Conservation (phyloP, 1,140 invertebrate genomes). For the Drosophila suzukii region DNA sequence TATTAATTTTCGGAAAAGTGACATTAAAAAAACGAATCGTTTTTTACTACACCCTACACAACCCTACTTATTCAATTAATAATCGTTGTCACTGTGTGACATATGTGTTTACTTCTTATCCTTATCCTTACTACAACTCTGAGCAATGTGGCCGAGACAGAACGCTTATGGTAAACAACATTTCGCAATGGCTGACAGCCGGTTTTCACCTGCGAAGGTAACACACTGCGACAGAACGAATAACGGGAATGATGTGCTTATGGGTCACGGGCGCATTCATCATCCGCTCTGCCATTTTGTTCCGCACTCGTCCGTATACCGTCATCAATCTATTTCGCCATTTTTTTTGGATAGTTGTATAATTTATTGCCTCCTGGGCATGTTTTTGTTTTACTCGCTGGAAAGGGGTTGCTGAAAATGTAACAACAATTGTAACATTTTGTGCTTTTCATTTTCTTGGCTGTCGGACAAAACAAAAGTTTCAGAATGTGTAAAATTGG, state of each 20-base stretch:
- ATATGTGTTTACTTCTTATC: neutral
- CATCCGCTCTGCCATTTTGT: slow-evolving; percentile 66
- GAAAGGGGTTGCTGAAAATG: slow-evolving; percentile 23
- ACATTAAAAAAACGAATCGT: too few relatives aligned
- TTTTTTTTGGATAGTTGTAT: slow-evolving; percentile 36
- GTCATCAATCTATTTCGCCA: slow-evolving; percentile 69
- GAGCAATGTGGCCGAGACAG: slow-evolving; percentile 10
- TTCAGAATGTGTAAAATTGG: slow-evolving; percentile 59
- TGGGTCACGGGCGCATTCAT: slow-evolving; percentile 65
- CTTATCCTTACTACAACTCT: neutral
- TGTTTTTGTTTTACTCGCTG: slow-evolving; percentile 12
- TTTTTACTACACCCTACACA: too few relatives aligned
- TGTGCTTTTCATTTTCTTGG: slow-evolving; percentile 43
- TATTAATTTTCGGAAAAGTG: too few relatives aligned
- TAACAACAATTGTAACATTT: slow-evolving; percentile 51
- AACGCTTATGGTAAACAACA: slow-evolving; percentile 65
- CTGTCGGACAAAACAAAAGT: slow-evolving; percentile 17
- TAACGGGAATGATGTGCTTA: slow-evolving; percentile 30
- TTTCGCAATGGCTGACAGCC: slow-evolving; percentile 57
- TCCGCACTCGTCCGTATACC: slow-evolving; percentile 49
- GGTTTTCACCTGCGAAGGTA: slow-evolving; percentile 36
- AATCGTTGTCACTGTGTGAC: neutral
- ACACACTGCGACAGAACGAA: slow-evolving; percentile 12
- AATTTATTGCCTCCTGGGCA: slow-evolving; percentile 58
- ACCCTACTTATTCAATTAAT: too few relatives aligned